Conservation (phyloP, 2,113 vertebrate species). For the Sula dactylatra region DNA sequence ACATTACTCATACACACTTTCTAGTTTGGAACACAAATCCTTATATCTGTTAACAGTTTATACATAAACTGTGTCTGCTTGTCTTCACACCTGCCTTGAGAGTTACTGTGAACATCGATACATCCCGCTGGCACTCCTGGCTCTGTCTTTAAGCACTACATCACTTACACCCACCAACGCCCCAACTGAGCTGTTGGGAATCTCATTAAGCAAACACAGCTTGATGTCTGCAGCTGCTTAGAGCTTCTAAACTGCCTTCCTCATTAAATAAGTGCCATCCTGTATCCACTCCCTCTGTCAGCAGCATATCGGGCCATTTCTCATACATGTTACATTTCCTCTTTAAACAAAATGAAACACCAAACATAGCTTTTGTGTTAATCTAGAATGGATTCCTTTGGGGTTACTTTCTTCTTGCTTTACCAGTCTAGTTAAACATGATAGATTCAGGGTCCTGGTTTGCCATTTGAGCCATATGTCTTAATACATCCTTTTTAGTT, state of each 20-base stretch:
- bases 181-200: not conserved
- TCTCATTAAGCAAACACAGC: conserved; percentile 55
- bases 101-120: not conserved
- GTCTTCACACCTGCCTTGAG: not conserved
- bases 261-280: conserved; percentile 30
- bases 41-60: conserved; percentile 4
- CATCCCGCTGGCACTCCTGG: not conserved
- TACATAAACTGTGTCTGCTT: conserved; percentile 19
- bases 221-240: conserved; percentile 55
- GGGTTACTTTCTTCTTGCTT: conserved; percentile 36
- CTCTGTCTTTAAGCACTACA: not conserved
- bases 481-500: conserved; percentile 97
- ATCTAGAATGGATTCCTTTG: conserved; percentile 47
- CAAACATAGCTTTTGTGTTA: conserved; percentile 43
- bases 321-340: conserved; percentile 40
- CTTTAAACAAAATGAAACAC: conserved; percentile 54
- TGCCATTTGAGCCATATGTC: conserved; percentile 99
- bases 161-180: not conserved
- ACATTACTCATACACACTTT: not conserved
- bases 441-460: conserved; percentile 99
- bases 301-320: conserved; percentile 26
- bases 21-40: conserved; percentile 33
- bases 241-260: conserved; percentile 42
- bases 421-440: conserved; percentile 89
- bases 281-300: conserved; percentile 32